Evolutionary conservation across 1,140 invertebrate genomes (phyloP).

Genomic region (Eueides isabella): DNA sequence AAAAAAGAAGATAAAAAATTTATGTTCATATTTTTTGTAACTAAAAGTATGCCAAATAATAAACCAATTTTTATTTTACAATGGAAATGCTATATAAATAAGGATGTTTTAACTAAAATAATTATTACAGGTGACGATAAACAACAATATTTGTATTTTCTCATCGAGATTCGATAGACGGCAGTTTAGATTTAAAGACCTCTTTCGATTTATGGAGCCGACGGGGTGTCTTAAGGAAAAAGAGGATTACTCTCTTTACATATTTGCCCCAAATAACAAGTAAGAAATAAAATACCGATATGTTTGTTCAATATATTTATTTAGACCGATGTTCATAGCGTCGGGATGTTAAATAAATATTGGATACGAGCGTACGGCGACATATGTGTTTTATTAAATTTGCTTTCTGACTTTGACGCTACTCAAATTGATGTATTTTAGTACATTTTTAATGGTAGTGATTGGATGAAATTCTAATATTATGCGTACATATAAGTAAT

Average conservation of each 20-base stretch:
- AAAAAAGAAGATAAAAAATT: too few relatives aligned
- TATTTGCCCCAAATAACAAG: constrained; percentile 93
- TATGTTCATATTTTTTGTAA: too few relatives aligned
- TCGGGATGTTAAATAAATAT: constrained; percentile 24
- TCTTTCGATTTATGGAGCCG: constrained; percentile 88
- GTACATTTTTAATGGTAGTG: neutral
- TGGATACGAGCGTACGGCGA: neutral
- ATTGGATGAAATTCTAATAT: neutral
- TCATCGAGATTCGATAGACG: constrained; percentile 66
- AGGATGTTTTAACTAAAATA: neutral
- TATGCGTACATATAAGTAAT: too few relatives aligned
- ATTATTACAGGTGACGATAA: constrained; percentile 67
- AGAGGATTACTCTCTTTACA: constrained; percentile 93
- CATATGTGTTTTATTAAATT: constrained; percentile 21
- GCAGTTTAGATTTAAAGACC: constrained; percentile 81
- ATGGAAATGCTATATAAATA: neutral
- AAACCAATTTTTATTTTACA: too few relatives aligned
- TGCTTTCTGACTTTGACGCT: constrained; percentile 28
- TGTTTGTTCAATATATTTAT: constrained; percentile 29
- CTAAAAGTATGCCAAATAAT: too few relatives aligned
- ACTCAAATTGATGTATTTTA: neutral
- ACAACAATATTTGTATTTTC: constrained; percentile 70
- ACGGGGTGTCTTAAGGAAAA: constrained; percentile 92
- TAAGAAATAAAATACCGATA: constrained; percentile 71
- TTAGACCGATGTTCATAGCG: constrained; percentile 27